A percentile compares a stretch with the other conserved stretches of the same genome.
These are phyloP conservation scores for Nothobranchius kuhntae DNA, from an alignment of 2,113 vertebrate genomes.

Conservation along the genomic window DNA sequence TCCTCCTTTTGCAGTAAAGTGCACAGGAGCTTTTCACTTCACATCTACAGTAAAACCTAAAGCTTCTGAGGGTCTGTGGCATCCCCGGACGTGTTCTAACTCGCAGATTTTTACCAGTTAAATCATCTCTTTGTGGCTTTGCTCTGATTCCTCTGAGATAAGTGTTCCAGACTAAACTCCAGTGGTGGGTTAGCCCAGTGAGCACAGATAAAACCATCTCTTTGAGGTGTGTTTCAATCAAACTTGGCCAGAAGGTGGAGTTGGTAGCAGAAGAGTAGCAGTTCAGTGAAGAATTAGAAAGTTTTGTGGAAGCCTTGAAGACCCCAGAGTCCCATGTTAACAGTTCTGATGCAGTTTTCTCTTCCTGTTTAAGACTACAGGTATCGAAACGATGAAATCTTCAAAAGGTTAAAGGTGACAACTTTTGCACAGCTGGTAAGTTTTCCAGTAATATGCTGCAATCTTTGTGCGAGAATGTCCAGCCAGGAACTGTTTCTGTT, in stretches of 20 bases:
- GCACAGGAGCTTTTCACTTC: too few relatives aligned
- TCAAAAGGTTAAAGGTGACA: conserved; percentile 93
- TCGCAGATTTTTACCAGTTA: too few relatives aligned
- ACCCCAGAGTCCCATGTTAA: background rate
- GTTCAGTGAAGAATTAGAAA: conserved; percentile 69
- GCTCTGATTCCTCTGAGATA: too few relatives aligned
- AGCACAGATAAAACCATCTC: conserved; percentile 32
- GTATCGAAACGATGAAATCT: conserved; percentile 94
- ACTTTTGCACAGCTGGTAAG: conserved; percentile 95
- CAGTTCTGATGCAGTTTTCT: background rate
- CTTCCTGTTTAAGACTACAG: conserved; percentile 85
- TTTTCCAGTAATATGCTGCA: background rate
- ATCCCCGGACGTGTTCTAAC: too few relatives aligned
- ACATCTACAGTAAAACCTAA: too few relatives aligned
- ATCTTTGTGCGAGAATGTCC: background rate
- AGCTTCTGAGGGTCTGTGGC: too few relatives aligned
- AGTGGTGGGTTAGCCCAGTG: too few relatives aligned
- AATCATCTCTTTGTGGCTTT: too few relatives aligned
- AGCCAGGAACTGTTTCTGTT: background rate
- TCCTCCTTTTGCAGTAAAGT: too few relatives aligned
- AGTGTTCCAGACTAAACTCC: too few relatives aligned
- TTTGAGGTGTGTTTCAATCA: background rate
- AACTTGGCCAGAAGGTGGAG: conserved; percentile 11
- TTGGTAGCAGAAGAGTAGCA: conserved; percentile 15
- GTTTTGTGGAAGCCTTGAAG: conserved; percentile 42